phyloP scores from a whole-genome alignment of 2,797 vertebrate genomes.

The Glossophaga mutica region DNA sequence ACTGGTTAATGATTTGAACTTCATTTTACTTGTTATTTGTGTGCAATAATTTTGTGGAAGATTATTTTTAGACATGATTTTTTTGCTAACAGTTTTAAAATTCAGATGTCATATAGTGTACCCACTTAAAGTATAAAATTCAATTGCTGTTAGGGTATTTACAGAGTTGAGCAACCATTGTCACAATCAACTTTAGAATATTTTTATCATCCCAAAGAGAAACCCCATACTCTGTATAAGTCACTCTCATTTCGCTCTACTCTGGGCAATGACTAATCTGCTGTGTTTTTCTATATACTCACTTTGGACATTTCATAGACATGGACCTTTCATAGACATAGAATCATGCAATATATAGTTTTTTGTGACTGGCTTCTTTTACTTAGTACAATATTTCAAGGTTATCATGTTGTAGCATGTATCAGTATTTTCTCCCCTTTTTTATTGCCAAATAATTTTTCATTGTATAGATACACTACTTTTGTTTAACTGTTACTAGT shows the following conservation, averaged over 20 bases:
- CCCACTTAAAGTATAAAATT: neutral
- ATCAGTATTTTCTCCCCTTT: neutral
- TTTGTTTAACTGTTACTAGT: neutral
- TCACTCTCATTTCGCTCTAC: neutral
- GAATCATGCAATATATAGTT: neutral
- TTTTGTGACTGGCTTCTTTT: neutral
- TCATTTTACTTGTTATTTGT: slow-evolving; percentile 9
- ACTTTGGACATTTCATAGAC: neutral
- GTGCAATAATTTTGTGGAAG: neutral
- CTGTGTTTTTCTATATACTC: neutral
- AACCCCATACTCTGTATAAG: neutral
- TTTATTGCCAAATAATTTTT: neutral
- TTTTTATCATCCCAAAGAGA: neutral
- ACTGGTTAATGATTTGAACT: neutral
- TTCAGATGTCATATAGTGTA: neutral
- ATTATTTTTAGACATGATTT: neutral
- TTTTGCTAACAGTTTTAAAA: neutral
- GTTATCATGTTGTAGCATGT: neutral
- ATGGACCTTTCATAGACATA: neutral
- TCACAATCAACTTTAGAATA: neutral
- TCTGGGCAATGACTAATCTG: neutral
- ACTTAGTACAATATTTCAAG: neutral
- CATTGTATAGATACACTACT: neutral
- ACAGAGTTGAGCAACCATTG: neutral
- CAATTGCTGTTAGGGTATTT: neutral